Evolutionary conservation across 2,888 invertebrate genomes (phyloP).

Genomic region (Xanthorhoe spadicearia): DNA sequence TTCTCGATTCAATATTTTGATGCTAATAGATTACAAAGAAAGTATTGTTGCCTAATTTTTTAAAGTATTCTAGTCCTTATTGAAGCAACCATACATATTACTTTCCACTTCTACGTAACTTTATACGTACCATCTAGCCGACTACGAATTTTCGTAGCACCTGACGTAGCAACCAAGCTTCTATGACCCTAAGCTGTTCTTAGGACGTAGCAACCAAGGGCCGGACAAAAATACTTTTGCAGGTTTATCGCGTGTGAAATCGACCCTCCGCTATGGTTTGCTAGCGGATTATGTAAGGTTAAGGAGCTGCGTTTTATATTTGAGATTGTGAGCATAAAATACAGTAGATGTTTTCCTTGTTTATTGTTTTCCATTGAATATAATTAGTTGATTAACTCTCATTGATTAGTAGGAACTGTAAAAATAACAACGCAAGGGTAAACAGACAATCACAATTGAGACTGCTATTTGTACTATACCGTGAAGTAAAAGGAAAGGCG

Average conservation of each 20-base stretch:
- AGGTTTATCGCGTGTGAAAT: conserved; percentile 72
- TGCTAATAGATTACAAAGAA: too few relatives aligned
- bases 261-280: conserved; percentile 61
- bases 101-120: not conserved
- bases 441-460: not conserved
- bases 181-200: conserved; percentile 16
- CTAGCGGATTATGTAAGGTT: conserved; percentile 63
- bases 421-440: not conserved
- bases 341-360: conserved; percentile 42
- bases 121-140: not conserved
- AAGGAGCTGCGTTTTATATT: conserved; percentile 55
- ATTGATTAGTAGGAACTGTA: not conserved
- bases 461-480: not conserved
- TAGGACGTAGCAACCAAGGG: conserved; percentile 49
- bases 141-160: not conserved
- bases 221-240: conserved; percentile 62
- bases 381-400: too few relatives aligned
- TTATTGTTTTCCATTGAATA: conserved; percentile 38
- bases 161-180: conserved; percentile 13
- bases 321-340: conserved; percentile 50
- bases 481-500: not conserved
- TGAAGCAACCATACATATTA: not conserved
- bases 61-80: too few relatives aligned
- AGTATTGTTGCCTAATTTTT: too few relatives aligned
- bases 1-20: too few relatives aligned